Base-by-base conservation (phyloP, 2,888 invertebrate genomes). In the Pomacea canaliculata region DNA sequence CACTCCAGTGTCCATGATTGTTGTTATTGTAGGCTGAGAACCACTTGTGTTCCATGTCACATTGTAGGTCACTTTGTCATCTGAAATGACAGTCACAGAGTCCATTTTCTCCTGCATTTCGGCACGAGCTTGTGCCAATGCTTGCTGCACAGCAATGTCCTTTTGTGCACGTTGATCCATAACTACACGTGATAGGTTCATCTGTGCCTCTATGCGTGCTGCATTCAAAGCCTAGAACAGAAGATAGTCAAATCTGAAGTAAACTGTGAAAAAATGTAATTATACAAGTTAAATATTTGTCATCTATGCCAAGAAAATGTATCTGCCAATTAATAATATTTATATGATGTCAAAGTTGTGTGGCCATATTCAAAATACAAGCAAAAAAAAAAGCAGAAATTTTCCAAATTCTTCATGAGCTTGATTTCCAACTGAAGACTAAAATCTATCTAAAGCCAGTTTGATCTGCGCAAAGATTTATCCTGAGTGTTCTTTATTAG, bases 61-160 rank as follows among this genome's bases (percentile, higher is more conserved):
- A 65, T 80, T 84, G 73, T 85, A 86, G 10, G 82, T 76, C 9
- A 80, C 81, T 78, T 87, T 87, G 74, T 86, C 86, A 71, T 84
- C 84, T 48, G 84, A 78, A 9, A 88, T 87, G 66, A 89, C 87
- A 10, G 87, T 86, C 1, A 88, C 86, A 23, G 82, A 81, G 70
- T 84, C 87, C 60, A 84, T 84, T 79, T 89, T 88, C 48, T 88
- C 88, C 60, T 88, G 87, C 75, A 89, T 83, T 67, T 87, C 89
- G 1, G 86, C 83, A 18, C 89, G 79, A 0, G 86, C 87, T 67
- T 89, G 87, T 4, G 85, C 85, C 65, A 89, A 78, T 0, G 90
- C 90, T 78, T 90, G 88, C 79, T 90, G 89, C 7, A 90, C 82
- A 9, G 90, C 90, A 8, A 89, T 85, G 71, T 90, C 90, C 78